phyloP scores from a whole-genome alignment of 1,140 invertebrate species.

The Drosophila hydei region DNA sequence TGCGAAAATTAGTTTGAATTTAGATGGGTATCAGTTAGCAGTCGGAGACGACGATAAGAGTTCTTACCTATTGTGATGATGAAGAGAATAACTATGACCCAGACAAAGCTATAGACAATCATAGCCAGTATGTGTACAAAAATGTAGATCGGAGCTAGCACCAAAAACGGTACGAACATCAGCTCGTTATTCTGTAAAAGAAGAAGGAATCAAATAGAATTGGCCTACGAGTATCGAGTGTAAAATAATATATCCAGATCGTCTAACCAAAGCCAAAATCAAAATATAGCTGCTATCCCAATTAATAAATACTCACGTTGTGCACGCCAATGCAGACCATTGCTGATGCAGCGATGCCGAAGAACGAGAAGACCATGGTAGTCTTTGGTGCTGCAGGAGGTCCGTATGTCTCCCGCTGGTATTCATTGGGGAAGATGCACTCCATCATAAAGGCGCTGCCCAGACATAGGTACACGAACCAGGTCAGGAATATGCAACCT shows the following conservation, averaged over 20 bases:
- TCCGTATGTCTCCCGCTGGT: background rate
- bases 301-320: constrained; percentile 54
- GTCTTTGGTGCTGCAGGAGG: constrained; percentile 57
- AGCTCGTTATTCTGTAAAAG: constrained; percentile 64
- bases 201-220: too few relatives aligned
- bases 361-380: constrained; percentile 68
- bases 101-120: constrained; percentile 41
- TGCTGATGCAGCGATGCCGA: constrained; percentile 46
- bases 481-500: constrained; percentile 64
- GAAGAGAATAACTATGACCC: constrained; percentile 34
- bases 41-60: too few relatives aligned
- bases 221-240: too few relatives aligned
- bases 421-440: constrained; percentile 65
- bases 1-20: background rate
- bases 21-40: background rate
- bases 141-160: constrained; percentile 50
- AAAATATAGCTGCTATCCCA: background rate
- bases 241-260: too few relatives aligned
- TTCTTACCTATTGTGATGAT: constrained; percentile 53
- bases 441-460: constrained; percentile 70
- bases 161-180: constrained; percentile 58
- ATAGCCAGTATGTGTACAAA: constrained; percentile 47
- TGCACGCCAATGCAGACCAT: constrained; percentile 64
- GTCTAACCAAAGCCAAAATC: too few relatives aligned
- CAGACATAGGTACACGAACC: constrained; percentile 59